Evolutionary conservation across 2,888 invertebrate genomes (phyloP).

Genomic region (Drosophila anceps): DNA sequence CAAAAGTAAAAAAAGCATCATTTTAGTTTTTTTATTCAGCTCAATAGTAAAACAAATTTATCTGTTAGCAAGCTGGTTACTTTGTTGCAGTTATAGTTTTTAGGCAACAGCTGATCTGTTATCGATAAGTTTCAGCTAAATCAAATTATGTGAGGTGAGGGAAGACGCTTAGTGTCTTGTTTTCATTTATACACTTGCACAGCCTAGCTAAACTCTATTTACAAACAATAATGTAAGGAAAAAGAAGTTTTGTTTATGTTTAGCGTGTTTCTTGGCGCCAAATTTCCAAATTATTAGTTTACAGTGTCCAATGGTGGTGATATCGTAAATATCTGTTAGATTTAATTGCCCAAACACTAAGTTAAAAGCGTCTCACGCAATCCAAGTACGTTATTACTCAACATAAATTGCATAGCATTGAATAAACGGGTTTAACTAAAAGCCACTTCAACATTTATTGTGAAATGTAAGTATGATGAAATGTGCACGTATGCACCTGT

Average conservation of each 20-base stretch:
- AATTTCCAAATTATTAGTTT: constrained; percentile 33
- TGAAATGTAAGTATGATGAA: constrained; percentile 56
- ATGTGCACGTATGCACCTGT: constrained; percentile 2
- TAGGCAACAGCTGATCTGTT: constrained; percentile 15
- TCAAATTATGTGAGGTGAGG: not conserved
- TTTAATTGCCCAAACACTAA: not conserved
- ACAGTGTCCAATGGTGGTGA: constrained; percentile 15
- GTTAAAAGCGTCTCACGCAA: constrained; percentile 44
- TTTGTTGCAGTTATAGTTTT: not conserved
- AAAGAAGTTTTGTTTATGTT: constrained; percentile 6
- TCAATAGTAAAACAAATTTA: not conserved
- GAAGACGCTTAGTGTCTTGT: constrained; percentile 13
- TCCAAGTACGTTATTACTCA: constrained; percentile 35
- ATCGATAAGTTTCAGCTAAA: constrained; percentile 19
- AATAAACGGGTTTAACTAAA: constrained; percentile 38
- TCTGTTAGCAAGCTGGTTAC: not conserved
- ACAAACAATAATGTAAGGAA: constrained; percentile 39
- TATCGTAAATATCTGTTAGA: not conserved
- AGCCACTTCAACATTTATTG: constrained; percentile 16
- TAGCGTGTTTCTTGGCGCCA: constrained; percentile 27
- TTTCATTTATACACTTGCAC: constrained; percentile 15
- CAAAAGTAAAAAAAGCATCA: not conserved
- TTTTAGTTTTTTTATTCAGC: not conserved
- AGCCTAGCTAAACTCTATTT: constrained; percentile 26
- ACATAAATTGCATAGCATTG: constrained; percentile 31